phyloP scores from a whole-genome alignment of 2,113 vertebrate species.

The Eulemur rufifrons region DNA sequence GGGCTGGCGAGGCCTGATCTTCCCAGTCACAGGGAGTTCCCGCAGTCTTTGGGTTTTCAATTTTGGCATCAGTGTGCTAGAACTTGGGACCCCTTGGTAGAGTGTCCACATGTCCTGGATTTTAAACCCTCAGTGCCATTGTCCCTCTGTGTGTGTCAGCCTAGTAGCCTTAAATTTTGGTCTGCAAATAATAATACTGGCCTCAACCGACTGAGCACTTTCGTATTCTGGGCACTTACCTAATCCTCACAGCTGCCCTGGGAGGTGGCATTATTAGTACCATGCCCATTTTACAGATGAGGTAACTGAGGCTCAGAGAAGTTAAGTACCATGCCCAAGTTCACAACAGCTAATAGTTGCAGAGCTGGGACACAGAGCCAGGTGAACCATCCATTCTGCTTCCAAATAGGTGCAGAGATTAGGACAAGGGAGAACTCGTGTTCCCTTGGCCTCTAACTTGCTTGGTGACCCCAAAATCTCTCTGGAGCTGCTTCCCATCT shows the following conservation, averaged over 20 bases:
- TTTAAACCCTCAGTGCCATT: background rate
- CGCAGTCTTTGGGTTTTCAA: background rate
- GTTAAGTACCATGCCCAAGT: background rate
- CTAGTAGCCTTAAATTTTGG: background rate
- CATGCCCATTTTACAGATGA: background rate
- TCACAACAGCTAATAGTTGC: background rate
- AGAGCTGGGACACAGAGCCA: background rate
- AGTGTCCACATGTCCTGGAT: background rate
- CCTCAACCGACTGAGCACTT: background rate
- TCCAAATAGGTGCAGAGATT: background rate
- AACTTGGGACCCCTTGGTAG: background rate
- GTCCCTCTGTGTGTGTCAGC: background rate
- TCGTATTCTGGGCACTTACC: background rate
- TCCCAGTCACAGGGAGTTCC: background rate
- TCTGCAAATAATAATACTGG: background rate
- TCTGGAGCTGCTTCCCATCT: fast-evolving
- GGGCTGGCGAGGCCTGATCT: background rate
- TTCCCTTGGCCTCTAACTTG: background rate
- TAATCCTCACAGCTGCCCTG: background rate
- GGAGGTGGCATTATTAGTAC: background rate
- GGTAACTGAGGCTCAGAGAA: background rate
- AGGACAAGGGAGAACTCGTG: background rate
- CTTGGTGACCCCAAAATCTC: background rate
- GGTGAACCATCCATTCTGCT: background rate
- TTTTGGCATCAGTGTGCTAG: background rate